Evolutionary conservation across 2,888 invertebrate genomes (phyloP), one percentile per base, ranked within the genome.

Genomic region (Acanthosepion lycidas): DNA sequence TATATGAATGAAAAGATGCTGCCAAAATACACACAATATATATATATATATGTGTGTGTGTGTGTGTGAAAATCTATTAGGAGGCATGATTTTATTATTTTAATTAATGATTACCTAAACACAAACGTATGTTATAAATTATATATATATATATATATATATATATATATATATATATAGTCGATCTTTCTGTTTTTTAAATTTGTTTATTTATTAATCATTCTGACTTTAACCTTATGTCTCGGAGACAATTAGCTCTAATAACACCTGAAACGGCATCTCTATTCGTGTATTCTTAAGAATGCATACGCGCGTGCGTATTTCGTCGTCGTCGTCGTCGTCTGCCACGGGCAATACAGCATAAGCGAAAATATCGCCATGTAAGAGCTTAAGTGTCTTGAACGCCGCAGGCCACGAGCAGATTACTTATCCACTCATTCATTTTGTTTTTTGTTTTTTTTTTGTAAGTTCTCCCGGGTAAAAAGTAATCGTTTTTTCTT

Each of bases 311-410:
- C 78, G 78, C n/a, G 33, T 78, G n/a, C 12, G 78, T n/a, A 78
- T 78, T n/a, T 33, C 15, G 5, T 12, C 78, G 28, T 42, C 42
- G 42, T 42, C 42, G 42, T 42, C 42, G 42, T 42, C 33, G 23
- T 33, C 33, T n/a, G 78, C 78, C 23, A 2, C n/a, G 12, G 78
- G 78, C 78, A 18, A 78, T 33, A 78, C n/a, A 9, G 78, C n/a
- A 78, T 78, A 78, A 78, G 78, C 33, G 78, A 12, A 33, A n/a
- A 78, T 78, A 33, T n/a, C 78, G 78, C 78, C 78, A 33, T 78
- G n/a, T 78, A 42, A 42, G n/a, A n/a, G 78, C 78, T 78, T 78
- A 78, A 78, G 78, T 78, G 78, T 78, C 78, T 78, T n/a, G 78
- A 78, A n/a, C 5, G 78, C 78, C 12, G n/a, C n/a, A n/a, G 78